phyloP scores from a whole-genome alignment of 1,140 invertebrate genomes.

The Platyscapa corneri region DNA sequence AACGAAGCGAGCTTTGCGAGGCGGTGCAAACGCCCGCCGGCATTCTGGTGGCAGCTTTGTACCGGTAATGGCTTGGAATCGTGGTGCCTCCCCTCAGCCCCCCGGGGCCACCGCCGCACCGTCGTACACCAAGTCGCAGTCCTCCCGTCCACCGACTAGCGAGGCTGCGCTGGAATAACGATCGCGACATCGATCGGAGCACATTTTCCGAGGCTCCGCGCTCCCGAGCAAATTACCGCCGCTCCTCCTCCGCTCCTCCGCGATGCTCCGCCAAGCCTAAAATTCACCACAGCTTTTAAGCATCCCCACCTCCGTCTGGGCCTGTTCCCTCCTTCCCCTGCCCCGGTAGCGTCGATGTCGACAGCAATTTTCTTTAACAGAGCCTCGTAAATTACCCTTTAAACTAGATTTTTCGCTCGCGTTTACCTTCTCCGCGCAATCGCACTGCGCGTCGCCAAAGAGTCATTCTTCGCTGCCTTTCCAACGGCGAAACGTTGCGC shows the following conservation, averaged over 20 bases:
- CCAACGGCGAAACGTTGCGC: too few species aligned
- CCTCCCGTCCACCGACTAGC: slow-evolving; percentile 13
- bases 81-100: slow-evolving; percentile 50
- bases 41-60: slow-evolving; percentile 75
- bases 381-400: too few species aligned
- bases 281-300: background rate
- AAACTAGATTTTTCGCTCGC: too few species aligned
- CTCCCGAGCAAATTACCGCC: background rate
- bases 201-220: background rate
- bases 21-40: slow-evolving; percentile 65
- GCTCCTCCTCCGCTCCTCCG: too few species aligned
- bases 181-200: slow-evolving; percentile 23
- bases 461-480: too few species aligned
- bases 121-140: slow-evolving; percentile 26
- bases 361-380: too few species aligned
- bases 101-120: slow-evolving; percentile 46
- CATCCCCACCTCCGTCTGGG: too few species aligned
- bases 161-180: slow-evolving; percentile 14
- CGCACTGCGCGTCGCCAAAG: too few species aligned
- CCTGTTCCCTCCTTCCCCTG: too few species aligned
- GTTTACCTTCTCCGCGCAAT: too few species aligned
- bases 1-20: slow-evolving; percentile 63
- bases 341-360: too few species aligned
- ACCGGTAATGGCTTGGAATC: slow-evolving; percentile 72
- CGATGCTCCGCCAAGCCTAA: background rate